Percentiles rank a stretch among this genome's conserved stretches.
Conservation (phyloP, 2,797 vertebrate genomes). For the Enteromius thamalakanensis region DNA sequence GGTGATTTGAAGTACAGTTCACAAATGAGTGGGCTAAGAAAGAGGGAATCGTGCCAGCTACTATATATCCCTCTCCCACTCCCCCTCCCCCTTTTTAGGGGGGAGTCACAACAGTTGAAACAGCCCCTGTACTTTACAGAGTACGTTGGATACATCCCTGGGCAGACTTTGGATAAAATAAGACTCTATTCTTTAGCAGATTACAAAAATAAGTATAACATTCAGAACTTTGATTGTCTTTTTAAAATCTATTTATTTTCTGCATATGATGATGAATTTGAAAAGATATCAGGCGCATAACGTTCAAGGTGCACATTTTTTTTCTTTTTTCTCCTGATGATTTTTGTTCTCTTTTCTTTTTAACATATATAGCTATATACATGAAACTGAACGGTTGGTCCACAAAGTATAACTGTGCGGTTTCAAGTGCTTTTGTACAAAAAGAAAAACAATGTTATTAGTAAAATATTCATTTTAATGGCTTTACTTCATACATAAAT, state of each 20-base stretch:
- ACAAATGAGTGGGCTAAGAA: slow-evolving; percentile 34
- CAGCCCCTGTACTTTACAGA: slow-evolving; percentile 68
- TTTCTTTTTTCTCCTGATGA: slow-evolving; percentile 71
- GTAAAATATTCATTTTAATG: slow-evolving; percentile 99
- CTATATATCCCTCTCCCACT: slow-evolving; percentile 33
- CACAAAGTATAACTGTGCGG: slow-evolving; percentile 98
- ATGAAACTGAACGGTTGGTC: slow-evolving; percentile 94
- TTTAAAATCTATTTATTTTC: slow-evolving; percentile 92
- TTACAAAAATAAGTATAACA: slow-evolving; percentile 99
- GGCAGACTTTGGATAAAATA: slow-evolving; percentile 77
- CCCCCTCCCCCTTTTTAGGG: slow-evolving; percentile 27
- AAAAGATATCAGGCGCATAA: slow-evolving; percentile 92
- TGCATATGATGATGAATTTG: slow-evolving; percentile 86
- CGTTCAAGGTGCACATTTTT: slow-evolving; percentile 88
- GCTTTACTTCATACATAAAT: slow-evolving; percentile 99
- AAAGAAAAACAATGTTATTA: slow-evolving; percentile 99
- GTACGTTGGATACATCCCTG: slow-evolving; percentile 79
- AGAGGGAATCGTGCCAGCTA: slow-evolving; percentile 42
- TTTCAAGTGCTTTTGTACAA: slow-evolving; percentile 98
- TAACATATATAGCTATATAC: slow-evolving; percentile 84
- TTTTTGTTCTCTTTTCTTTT: slow-evolving; percentile 71
- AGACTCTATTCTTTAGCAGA: slow-evolving; percentile 77
- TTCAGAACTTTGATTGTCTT: slow-evolving; percentile 98
- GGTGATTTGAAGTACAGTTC: slow-evolving; percentile 44
- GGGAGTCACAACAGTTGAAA: slow-evolving; percentile 41